A percentile compares a stretch with the other conserved stretches of the same genome.
phyloP scores from a whole-genome alignment of 23 tunicate species.

The Ascidia mentula region DNA sequence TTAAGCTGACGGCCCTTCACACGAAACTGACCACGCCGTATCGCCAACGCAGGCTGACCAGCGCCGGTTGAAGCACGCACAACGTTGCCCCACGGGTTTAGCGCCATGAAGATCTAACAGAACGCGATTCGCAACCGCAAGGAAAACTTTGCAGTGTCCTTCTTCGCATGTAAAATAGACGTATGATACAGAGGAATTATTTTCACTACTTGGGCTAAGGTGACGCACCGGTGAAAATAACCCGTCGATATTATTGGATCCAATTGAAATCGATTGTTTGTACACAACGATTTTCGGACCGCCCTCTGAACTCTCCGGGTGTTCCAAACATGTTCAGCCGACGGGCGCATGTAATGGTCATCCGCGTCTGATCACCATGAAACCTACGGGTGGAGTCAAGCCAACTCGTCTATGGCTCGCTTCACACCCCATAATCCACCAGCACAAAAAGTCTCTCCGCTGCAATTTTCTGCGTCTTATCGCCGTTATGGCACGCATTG shows the following conservation, averaged over 20 bases:
- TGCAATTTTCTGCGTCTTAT: conserved; percentile 8
- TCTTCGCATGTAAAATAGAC: too few relatives aligned
- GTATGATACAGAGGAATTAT: too few relatives aligned
- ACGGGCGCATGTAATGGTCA: not conserved
- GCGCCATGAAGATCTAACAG: not conserved
- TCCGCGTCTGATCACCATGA: not conserved
- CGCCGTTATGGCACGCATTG: not conserved
- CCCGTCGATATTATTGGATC: too few relatives aligned
- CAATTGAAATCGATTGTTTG: too few relatives aligned
- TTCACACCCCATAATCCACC: not conserved
- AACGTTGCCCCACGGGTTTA: not conserved
- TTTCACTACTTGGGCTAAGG: too few relatives aligned
- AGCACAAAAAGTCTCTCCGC: not conserved
- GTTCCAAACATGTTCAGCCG: not conserved
- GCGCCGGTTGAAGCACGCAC: not conserved
- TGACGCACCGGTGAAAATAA: too few relatives aligned
- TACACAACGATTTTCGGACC: not conserved
- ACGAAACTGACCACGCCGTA: not conserved
- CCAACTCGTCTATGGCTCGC: not conserved
- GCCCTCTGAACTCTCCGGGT: not conserved
- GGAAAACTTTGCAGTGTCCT: not conserved
- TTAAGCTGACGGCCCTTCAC: conserved; percentile 5
- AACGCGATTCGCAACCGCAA: not conserved
- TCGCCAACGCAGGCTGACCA: not conserved
- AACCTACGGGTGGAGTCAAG: not conserved